Evolutionary conservation across 37 sponge, comb jelly and placozoan species (phyloP).

Genomic region (Theonella swinhoei): DNA sequence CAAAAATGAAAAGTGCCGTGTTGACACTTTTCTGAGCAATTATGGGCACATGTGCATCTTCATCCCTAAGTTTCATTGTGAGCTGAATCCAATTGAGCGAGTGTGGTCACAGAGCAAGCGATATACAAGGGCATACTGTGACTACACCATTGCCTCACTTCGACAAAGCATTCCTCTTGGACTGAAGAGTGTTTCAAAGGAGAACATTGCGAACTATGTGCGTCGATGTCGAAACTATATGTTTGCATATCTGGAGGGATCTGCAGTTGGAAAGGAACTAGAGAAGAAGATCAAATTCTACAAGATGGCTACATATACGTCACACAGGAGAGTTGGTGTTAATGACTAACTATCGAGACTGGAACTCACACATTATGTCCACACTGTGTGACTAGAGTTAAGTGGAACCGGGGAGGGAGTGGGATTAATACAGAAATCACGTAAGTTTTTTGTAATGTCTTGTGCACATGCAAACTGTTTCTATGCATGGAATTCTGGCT

Average conservation of each 20-base stretch:
- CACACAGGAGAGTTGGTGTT: slow-evolving; percentile 6
- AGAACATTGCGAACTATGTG: slow-evolving; percentile 28
- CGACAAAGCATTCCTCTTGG: slow-evolving; percentile 9
- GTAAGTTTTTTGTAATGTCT: no score
- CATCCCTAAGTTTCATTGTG: slow-evolving; percentile 42
- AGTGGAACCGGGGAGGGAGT: no score
- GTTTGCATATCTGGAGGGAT: slow-evolving; percentile 31
- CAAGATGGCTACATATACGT: neutral
- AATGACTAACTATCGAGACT: no score
- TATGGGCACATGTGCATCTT: slow-evolving; percentile 10
- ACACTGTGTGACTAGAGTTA: no score
- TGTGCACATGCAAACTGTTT: no score
- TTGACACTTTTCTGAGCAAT: neutral
- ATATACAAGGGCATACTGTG: slow-evolving; percentile 27
- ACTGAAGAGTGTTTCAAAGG: slow-evolving; percentile 8
- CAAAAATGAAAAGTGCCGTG: no score
- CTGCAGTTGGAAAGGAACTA: slow-evolving; percentile 3
- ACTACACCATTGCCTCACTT: slow-evolving; percentile 11
- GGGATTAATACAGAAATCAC: no score
- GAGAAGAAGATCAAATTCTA: no score
- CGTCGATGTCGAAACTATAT: slow-evolving; percentile 21
- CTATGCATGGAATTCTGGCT: no score
- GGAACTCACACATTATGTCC: no score
- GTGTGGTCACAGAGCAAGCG: no score
- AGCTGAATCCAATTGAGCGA: slow-evolving; percentile 36